Evolutionary conservation across 2,888 invertebrate genomes (phyloP).

Genomic region (Mamestra brassicae): DNA sequence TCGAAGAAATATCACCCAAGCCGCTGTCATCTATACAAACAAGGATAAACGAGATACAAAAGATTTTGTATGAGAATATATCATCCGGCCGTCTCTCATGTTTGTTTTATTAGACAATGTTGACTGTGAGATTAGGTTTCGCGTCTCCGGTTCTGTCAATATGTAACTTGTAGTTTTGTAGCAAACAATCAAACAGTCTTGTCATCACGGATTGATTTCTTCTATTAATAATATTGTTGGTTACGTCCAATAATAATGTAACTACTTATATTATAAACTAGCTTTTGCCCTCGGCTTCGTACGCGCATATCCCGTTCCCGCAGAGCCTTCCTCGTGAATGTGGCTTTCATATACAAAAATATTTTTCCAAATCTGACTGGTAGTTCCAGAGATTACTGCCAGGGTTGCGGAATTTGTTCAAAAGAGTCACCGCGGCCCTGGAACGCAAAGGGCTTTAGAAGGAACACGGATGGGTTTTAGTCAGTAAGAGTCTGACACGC

Average conservation of each 20-base stretch:
- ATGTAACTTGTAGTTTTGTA: constrained; percentile 25
- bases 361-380: too few species aligned
- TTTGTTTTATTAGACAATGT: constrained; percentile 42
- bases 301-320: too few species aligned
- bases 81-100: constrained; percentile 12
- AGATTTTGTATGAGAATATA: constrained; percentile 32
- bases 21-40: constrained; percentile 13
- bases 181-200: constrained; percentile 19
- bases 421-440: too few species aligned
- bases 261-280: too few species aligned
- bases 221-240: constrained; percentile 8
- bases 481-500: too few species aligned
- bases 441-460: too few species aligned
- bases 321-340: too few species aligned
- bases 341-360: too few species aligned
- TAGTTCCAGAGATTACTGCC: too few species aligned
- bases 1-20: constrained; percentile 24
- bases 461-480: too few species aligned
- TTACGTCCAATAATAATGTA: neutral
- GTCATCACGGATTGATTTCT: constrained; percentile 19
- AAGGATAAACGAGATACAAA: constrained; percentile 16
- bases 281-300: too few species aligned
- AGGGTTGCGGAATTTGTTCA: too few species aligned
- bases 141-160: constrained; percentile 39
- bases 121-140: constrained; percentile 31